Evolutionary conservation across 2,113 vertebrate species (phyloP).

Genomic region (Redunca redunca): DNA sequence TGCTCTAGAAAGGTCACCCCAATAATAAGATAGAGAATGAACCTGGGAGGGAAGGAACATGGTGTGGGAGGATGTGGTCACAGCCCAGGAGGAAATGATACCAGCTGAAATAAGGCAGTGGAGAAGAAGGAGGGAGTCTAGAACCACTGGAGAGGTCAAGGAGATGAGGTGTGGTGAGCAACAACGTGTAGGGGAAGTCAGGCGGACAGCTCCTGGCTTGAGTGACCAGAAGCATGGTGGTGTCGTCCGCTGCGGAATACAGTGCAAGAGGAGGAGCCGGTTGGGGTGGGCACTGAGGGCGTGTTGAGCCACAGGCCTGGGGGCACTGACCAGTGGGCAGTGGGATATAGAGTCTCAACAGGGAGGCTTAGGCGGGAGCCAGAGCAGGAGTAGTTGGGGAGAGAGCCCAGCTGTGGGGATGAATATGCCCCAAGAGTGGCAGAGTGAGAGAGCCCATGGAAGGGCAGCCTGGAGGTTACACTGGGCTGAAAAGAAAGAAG

Average conservation of each 20-base stretch:
- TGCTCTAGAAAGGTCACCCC: background rate
- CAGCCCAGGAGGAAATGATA: background rate
- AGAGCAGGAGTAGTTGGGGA: background rate
- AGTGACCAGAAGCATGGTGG: background rate
- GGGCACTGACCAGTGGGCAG: background rate
- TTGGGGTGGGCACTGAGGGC: background rate
- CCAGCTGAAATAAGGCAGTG: fast-evolving
- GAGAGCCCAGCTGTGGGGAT: background rate
- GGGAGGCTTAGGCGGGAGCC: background rate
- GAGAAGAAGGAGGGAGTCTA: background rate
- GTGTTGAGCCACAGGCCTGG: background rate
- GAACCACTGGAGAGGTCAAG: background rate
- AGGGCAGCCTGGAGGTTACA: background rate
- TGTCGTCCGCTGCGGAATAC: background rate
- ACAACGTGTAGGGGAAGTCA: fast-evolving
- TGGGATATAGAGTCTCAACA: background rate
- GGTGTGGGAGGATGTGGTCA: background rate
- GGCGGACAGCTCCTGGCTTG: background rate
- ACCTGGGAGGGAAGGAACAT: background rate
- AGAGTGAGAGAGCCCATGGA: background rate
- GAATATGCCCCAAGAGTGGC: background rate
- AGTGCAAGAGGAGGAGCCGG: background rate
- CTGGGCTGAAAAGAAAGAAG: background rate
- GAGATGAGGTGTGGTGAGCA: background rate
- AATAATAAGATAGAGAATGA: background rate